Conservation (phyloP, 1,140 invertebrate species). For the Harlomillsia oculata region DNA sequence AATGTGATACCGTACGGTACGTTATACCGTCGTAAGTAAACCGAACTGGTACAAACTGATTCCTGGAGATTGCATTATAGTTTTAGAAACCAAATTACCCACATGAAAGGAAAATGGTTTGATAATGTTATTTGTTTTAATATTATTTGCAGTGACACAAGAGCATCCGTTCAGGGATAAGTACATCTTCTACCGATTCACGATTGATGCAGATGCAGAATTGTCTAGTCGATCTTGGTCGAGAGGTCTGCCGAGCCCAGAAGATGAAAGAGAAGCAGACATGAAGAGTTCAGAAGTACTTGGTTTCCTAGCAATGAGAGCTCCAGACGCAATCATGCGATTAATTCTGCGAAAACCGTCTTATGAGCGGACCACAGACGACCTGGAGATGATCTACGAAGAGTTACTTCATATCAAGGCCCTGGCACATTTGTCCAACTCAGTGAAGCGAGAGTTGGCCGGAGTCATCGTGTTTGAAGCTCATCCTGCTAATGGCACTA, state of each 20-base stretch:
- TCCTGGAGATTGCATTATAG: no score
- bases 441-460: constrained; percentile 71
- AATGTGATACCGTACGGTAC: no score
- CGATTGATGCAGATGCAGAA: constrained; percentile 55
- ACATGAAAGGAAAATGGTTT: no score
- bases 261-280: constrained; percentile 48
- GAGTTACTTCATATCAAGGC: constrained; percentile 74
- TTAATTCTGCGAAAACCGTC: constrained; percentile 66
- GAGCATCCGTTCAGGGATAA: constrained; percentile 77
- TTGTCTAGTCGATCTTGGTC: constrained; percentile 26
- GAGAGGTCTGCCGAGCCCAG: constrained; percentile 33
- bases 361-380: constrained; percentile 63
- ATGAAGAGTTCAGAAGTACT: constrained; percentile 59
- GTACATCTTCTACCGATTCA: constrained; percentile 71
- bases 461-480: constrained; percentile 72
- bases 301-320: constrained; percentile 54
- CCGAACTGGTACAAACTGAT: no score
- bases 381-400: constrained; percentile 75
- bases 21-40: no score
- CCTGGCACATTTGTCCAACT: constrained; percentile 68
- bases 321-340: constrained; percentile 64
- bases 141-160: constrained; percentile 59
- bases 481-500: constrained; percentile 63
- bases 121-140: no score
- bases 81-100: no score